Evolutionary conservation across 2,888 invertebrate genomes (phyloP), one percentile per base, ranked within the genome.

Genomic region (Clitarchus hookeri): DNA sequence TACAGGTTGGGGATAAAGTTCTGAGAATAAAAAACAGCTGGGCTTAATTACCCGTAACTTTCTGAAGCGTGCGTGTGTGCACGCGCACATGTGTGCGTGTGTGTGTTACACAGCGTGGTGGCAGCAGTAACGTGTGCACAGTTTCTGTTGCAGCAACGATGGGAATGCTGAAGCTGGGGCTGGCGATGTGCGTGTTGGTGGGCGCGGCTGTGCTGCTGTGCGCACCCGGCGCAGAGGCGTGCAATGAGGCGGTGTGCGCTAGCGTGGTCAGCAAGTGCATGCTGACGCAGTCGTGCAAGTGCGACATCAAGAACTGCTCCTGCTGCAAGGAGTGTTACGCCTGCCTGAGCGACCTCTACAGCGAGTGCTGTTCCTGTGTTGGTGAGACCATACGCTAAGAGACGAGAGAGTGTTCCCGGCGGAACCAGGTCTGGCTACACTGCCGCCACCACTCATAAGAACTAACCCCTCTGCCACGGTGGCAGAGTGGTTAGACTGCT

Each of bases 211-310:
- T 84, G n/a, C 16, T 84, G 2, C 26, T 65, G 26, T 65, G 78
- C 26, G 77, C 84, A 23, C n/a, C 86, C 26, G 48, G 78, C 13
- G 54, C 85, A 36, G 89, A 89, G 77, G 88, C 89, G 44, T 98
- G 98, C 91, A 98, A 98, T 91, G 98, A 98, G 92, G 97, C 97
- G 48, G 96, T 98, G 86, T 99, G 99, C 92, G 98, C 97, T 36
- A 97, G 98, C 90, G 96, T 98, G 86, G 99, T 99, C 84, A 98
- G 98, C 90, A 98, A 98, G 92, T 99, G 99, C 91, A 96, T 98
- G 95, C 93, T 99, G 88, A 98, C 98, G 23, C 97, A 98, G 91
- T 97, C 98, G 85, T 99, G 99, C 92, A 98, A 98, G 91, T 99
- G 99, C 92, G 98, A 98, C 91, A 93, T 97, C 89, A 96, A 95